Evolutionary conservation across 2,888 invertebrate species (phyloP).

Genomic region (Elaeidobius kamerunicus): DNA sequence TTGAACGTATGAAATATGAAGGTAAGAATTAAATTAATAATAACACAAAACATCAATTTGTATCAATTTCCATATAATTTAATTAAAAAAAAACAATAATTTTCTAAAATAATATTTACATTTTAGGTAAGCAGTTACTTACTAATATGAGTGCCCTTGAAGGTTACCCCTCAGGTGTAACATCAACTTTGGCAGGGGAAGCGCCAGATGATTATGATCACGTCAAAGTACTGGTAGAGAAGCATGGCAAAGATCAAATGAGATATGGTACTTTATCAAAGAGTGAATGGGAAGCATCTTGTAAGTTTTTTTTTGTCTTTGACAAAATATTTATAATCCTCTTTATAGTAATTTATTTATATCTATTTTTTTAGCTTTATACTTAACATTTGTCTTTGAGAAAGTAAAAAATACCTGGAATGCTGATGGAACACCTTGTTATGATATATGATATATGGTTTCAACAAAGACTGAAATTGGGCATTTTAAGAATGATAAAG

Average conservation of each 20-base stretch:
- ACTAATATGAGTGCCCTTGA: constrained; percentile 79
- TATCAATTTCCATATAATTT: too few relatives aligned
- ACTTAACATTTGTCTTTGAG: constrained; percentile 79
- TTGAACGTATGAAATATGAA: constrained; percentile 59
- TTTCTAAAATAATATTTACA: background rate
- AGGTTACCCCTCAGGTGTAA: constrained; percentile 67
- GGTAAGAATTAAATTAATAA: constrained; percentile 39
- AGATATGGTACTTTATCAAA: constrained; percentile 79
- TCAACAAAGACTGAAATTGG: background rate
- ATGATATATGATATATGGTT: constrained; percentile 42
- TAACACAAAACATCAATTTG: too few relatives aligned
- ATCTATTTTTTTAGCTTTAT: constrained; percentile 63
- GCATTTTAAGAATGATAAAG: too few relatives aligned
- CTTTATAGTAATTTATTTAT: background rate
- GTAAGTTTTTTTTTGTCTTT: constrained; percentile 56
- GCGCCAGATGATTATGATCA: constrained; percentile 68
- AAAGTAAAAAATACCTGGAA: constrained; percentile 69
- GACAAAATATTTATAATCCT: background rate
- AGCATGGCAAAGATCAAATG: constrained; percentile 44
- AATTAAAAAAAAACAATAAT: too few relatives aligned
- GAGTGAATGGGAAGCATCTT: constrained; percentile 90
- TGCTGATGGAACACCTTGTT: constrained; percentile 61
- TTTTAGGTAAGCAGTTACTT: constrained; percentile 55
- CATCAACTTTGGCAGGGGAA: constrained; percentile 56
- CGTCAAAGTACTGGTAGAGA: constrained; percentile 58